A percentile compares a stretch with the other conserved stretches of the same genome.
phyloP scores from a whole-genome alignment of 92 coral and sea anemone genomes.

The Anthopleura xanthogrammica region DNA sequence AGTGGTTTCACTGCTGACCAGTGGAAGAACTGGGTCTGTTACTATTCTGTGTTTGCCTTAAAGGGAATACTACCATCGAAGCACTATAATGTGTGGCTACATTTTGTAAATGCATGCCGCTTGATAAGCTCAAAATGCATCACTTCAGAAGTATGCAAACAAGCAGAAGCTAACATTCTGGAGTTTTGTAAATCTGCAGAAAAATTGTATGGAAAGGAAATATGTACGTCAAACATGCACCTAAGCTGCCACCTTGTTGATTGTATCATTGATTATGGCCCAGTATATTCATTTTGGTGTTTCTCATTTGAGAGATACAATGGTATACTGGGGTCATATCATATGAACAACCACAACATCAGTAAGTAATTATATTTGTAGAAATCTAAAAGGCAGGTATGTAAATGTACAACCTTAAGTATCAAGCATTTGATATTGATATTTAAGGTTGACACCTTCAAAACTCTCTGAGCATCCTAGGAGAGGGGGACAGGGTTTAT shows the following conservation, averaged over 20 bases:
- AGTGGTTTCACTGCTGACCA: constrained; percentile 69
- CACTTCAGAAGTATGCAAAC: constrained; percentile 32
- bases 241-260: constrained; percentile 51
- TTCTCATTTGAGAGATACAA: constrained; percentile 28
- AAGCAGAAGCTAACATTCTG: constrained; percentile 37
- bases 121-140: constrained; percentile 30
- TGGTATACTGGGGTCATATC: constrained; percentile 44
- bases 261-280: constrained; percentile 51
- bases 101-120: constrained; percentile 42
- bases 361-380: constrained; percentile 42
- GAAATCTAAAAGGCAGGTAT: too few species aligned
- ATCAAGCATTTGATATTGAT: too few species aligned
- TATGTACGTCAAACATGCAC: constrained; percentile 60
- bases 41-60: constrained; percentile 58
- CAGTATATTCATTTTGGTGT: constrained; percentile 41
- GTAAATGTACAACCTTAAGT: too few species aligned
- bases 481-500: too few species aligned
- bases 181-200: constrained; percentile 43
- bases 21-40: constrained; percentile 53
- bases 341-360: constrained; percentile 38
- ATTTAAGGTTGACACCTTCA: too few species aligned
- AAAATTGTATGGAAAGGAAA: constrained; percentile 28
- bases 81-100: constrained; percentile 40
- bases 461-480: too few species aligned
- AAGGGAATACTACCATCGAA: constrained; percentile 42